These are phyloP conservation scores for Erinaceus europaeus DNA, from an alignment of 2,113 vertebrate genomes.

Conservation along the genomic window DNA sequence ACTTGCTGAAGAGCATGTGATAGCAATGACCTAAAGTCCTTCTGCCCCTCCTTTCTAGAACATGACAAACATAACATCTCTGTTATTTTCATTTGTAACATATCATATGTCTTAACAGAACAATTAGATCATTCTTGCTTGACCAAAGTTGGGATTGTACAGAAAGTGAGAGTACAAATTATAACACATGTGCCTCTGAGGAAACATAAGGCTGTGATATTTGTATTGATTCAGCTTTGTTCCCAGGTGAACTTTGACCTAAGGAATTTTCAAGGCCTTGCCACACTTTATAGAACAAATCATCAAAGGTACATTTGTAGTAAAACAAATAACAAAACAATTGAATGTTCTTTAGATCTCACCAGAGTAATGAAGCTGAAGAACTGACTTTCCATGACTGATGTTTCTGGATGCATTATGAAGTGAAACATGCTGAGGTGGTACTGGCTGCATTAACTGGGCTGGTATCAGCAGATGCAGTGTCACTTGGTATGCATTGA, in stretches of 20 bases:
- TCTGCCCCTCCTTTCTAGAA: neutral
- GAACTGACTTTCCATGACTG: too few species aligned
- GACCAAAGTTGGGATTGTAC: neutral
- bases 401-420: too few species aligned
- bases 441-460: too few species aligned
- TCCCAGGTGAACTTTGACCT: neutral
- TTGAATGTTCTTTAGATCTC: too few species aligned
- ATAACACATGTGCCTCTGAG: neutral
- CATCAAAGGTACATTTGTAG: neutral
- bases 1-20: neutral
- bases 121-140: neutral
- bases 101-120: neutral
- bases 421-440: too few species aligned
- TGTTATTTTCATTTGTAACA: neutral
- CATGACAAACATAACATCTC: rapidly evolving
- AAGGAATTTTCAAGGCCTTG: neutral
- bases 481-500: too few species aligned
- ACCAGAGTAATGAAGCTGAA: too few species aligned
- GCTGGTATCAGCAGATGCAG: too few species aligned
- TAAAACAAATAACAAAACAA: too few species aligned
- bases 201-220: neutral
- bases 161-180: neutral
- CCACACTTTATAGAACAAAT: neutral
- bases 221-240: neutral
- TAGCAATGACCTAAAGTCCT: neutral